Evolutionary conservation across 2,113 vertebrate species (phyloP), one percentile per base, ranked within the genome.

Genomic region (Nycticorax nycticorax): DNA sequence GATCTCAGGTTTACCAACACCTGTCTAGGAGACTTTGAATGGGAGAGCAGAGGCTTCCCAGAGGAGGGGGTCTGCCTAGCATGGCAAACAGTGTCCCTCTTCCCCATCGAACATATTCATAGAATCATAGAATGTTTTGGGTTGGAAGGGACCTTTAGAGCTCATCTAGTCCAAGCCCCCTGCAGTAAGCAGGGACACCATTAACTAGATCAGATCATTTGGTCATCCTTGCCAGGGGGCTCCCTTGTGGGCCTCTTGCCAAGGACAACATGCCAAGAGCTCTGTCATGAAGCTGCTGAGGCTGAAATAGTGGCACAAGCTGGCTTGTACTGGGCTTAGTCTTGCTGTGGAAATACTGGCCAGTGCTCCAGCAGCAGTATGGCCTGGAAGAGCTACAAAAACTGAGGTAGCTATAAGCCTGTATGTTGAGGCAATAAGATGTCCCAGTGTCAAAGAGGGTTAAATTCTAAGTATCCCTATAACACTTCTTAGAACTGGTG

Each of bases 191-290:
- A 41, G 12, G 39, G 39, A 41, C 39, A 41, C 39, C 12, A 9
- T 41, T 41, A 41, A 41, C 39, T 41, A 41, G 39, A 41, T 41
- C 39, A 41, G 39, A 41, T 41, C 39, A 41, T 41, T 53, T 45
- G 37, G 4, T 33, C 1, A 0, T 17, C 30, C 16, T 52, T 72
- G 23, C n/a, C 6, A 21, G 3, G 30, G 7, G 6, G 2, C 0
- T 59, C 7, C 5, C 23, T 21, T 13, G 0, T 41, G 32, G 20
- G 14, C 2, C 5, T 79, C 21, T 56, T 75, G 26, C 12, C 10
- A 24, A 47, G 9, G 62, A 19, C 4, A 13, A 4, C 30, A 43
- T 48, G 21, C 15, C 20, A 48, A 32, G 84, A 81, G 17, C 28
- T 66, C 67, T 85, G 28, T 2, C 6, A 11, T 23, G 23, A 78